A percentile compares a stretch with the other conserved stretches of the same genome.
These are phyloP conservation scores for Latrodectus geometricus DNA, from an alignment of 1,140 invertebrate genomes.

Conservation along the genomic window DNA sequence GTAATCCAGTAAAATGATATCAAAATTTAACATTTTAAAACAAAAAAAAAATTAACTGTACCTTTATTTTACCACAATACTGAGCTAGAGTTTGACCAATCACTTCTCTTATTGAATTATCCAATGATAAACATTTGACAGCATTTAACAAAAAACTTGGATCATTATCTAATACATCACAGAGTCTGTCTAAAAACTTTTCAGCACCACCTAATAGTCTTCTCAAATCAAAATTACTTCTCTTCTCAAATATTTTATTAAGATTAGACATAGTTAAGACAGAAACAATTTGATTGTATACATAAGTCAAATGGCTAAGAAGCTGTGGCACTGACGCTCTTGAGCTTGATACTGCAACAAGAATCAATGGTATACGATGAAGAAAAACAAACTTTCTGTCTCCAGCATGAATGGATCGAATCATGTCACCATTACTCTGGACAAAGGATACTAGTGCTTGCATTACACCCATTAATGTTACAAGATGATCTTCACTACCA, in stretches of 20 bases:
- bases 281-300: constrained; percentile 88
- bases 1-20: too few species aligned
- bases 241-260: constrained; percentile 84
- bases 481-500: constrained; percentile 93
- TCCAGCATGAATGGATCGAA: constrained; percentile 87
- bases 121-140: constrained; percentile 86
- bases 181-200: constrained; percentile 88
- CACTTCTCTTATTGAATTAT: constrained; percentile 81
- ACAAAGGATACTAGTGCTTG: constrained; percentile 94
- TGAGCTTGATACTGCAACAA: constrained; percentile 85
- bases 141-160: constrained; percentile 88
- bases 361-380: constrained; percentile 85
- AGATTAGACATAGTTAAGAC: constrained; percentile 84
- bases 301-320: constrained; percentile 83
- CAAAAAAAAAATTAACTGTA: constrained; percentile 65
- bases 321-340: constrained; percentile 81
- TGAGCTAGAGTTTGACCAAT: constrained; percentile 89
- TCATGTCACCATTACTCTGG: constrained; percentile 83
- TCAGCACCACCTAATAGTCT: constrained; percentile 87
- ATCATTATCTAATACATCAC: constrained; percentile 87
- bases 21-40: too few species aligned
- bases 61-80: constrained; percentile 87
- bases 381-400: constrained; percentile 90
- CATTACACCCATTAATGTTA: constrained; percentile 94
- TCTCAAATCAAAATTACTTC: constrained; percentile 90